A percentile compares a stretch with the other conserved stretches of the same genome.
Conservation (phyloP, 2,888 invertebrate species). For the Sussaba pulchella region DNA sequence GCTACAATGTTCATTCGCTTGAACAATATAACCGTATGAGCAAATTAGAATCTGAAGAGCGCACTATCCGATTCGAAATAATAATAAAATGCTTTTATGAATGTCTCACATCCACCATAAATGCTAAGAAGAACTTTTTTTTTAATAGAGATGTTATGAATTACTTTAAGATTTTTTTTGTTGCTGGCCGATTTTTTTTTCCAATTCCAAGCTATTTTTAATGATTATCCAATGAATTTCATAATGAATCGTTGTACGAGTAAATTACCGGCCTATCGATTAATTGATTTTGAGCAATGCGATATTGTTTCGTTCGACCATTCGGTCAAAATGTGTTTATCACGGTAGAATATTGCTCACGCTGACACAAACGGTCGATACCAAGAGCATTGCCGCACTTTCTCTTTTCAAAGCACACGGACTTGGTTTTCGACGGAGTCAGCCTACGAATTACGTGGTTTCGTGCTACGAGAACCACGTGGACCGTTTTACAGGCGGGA, state of each 20-base stretch:
- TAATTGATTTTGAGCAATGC: background rate
- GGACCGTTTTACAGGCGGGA: slow-evolving; percentile 39
- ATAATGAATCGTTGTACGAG: background rate
- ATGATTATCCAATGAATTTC: no score
- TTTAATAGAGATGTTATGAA: no score
- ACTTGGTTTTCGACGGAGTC: slow-evolving; percentile 25
- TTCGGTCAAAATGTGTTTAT: slow-evolving; percentile 12
- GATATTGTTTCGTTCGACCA: background rate
- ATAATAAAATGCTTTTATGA: no score
- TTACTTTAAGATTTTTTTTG: no score
- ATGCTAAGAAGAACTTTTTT: no score
- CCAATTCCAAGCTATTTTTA: no score
- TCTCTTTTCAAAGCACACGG: slow-evolving; percentile 41
- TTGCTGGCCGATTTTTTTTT: no score
- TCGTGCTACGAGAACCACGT: slow-evolving; percentile 14
- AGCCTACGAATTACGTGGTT: slow-evolving; percentile 44
- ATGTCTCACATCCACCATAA: no score
- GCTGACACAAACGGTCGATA: slow-evolving; percentile 14
- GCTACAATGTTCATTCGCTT: no score
- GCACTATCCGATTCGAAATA: no score
- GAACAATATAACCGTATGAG: no score
- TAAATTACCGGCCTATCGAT: background rate
- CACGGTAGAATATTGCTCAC: background rate
- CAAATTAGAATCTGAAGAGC: no score
- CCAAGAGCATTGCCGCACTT: slow-evolving; percentile 33